Base-by-base conservation (phyloP, 2,113 vertebrate genomes). In the Ahaetulla prasina region DNA sequence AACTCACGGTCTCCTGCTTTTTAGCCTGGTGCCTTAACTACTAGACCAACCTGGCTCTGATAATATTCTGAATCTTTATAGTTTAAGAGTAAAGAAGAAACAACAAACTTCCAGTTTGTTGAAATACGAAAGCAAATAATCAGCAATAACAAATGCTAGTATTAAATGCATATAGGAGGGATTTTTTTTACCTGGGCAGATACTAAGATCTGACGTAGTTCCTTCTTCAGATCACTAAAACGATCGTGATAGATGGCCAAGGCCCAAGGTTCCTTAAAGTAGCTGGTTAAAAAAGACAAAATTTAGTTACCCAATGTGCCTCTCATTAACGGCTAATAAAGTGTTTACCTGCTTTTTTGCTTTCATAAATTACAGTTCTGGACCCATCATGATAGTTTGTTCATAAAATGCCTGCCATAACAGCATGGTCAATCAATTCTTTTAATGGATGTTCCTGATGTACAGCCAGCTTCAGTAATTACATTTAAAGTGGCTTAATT, bases 361-460 rank as follows among this genome's bases (percentile, higher is more conserved):
- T 97, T 97, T 97, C 96, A 96, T 97, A 98, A 98, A 97, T 98
- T 96, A 97, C 95, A 96, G 97, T 96, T 97, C 97, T 97, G 98
- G 97, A 97, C 97, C 98, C 98, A 97, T 96, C 97, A 96, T 91
- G 97, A 98, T 98, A 97, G 95, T 98, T 98, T 98, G 98, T 98
- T 98, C 98, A 98, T 98, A 97, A 98, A 98, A 98, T 97, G 97
- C 97, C 98, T 97, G 96, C 95, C 95, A 95, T 98, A 98, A 98
- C 98, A 98, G 97, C 97, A 97, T 97, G 97, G 98, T 98, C 98
- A 98, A 99, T 99, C 98, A 99, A 98, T 99, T 98, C 98, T 98
- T 98, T 98, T 98, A 99, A 99, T 98, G 98, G 98, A 98, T 98
- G 98, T 98, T 98, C 98, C 97, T 97, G 98, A 98, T 98, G 98